Evolutionary conservation across 37 sponge, comb jelly and placozoan species (phyloP), one percentile per base, ranked within the genome.

Genomic region (Spongilla lacustris): DNA sequence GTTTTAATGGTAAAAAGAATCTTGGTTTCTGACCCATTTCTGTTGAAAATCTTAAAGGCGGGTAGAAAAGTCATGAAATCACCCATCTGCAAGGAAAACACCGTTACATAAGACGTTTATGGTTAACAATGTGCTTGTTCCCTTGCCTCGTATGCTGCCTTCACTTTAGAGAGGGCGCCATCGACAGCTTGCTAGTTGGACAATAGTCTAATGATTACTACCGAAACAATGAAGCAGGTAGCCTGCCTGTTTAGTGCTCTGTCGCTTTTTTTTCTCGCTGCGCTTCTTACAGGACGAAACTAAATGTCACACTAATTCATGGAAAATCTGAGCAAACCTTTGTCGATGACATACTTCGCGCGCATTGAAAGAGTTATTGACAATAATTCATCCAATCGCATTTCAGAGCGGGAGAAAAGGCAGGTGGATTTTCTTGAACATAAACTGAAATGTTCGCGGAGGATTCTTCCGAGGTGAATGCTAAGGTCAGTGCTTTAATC

Each of bases 11-110:
- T n/a, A n/a, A n/a, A n/a, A n/a, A n/a, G n/a, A n/a, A n/a, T n/a
- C n/a, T n/a, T n/a, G n/a, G n/a, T n/a, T 25, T 11, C 84, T 21
- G 50, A 93, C 94, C 88, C 90, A 80, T 93, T 86, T 66, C 88
- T 82, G 11, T 75, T 79, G 82, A 68, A 93, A 21, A 33, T 84
- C 75, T 68, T 86, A 78, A 93, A 93, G 29, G 88, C 87, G 25
- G 72, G 75, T n/a, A 93, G 71, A 2, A 69, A 32, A 21, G 73
- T 74, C 80, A 93, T 87, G 25, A 48, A 68, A 50, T 83, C 84
- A 4, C 30, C 85, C 28, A 89, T 79, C 93, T 93, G 32, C 13
- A 73, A 72, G 46, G 58, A 14, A 10, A 25, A 41, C 41, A 41
- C 3, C 41, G 41, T n/a, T n/a, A n/a, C n/a, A 41, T 66, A 22